Base-by-base conservation (phyloP, 1,140 invertebrate species). In the Caerostris darwini region DNA sequence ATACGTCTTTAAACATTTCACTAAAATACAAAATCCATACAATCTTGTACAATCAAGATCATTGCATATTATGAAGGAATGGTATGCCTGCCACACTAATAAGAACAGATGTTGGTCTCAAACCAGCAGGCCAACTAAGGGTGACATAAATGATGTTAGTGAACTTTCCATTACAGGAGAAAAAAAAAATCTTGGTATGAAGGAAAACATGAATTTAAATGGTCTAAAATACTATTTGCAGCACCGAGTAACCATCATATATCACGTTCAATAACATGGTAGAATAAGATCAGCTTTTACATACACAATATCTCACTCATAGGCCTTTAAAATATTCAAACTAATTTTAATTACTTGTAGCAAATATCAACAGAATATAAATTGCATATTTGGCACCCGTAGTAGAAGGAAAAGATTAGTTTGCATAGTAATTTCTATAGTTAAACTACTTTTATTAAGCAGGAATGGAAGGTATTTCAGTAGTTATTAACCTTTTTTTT, bases 51-150 rank as follows among this genome's bases (percentile, higher is more conserved):
- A 19, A 17, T 7, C 69, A 77, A 77, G 69, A 77, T 34, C 58
- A 56, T 57, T 58, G 82, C 82, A 85, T 85, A 58, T 50, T 58
- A 85, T 34, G 50, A 71, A 82, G 92, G 92, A 93, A 93, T 93
- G 90, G 90, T 92, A 92, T 19, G 71, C 90, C 90, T 57, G 92
- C 92, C 92, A 93, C 57, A 87, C 69, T 86, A 59, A 56, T 57
- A 7, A 86, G 12, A 71, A 71, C 14, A 56, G 8, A 64, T 59
- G 83, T 93, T 93, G 92, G 92, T 93, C 92, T 93, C 64, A 53
- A 93, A 87, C 92, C 92, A 71, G 92, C 92, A 93, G 92, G 83
- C 92, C 92, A 93, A 93, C 82, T 93, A 92, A 81, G 71, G 59
- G 12, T 90, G 89, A 90, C 54, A 59, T 14, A 58, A 77, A 77